Evolutionary conservation across 1,140 invertebrate genomes (phyloP).

Genomic region (Cherax destructor): DNA sequence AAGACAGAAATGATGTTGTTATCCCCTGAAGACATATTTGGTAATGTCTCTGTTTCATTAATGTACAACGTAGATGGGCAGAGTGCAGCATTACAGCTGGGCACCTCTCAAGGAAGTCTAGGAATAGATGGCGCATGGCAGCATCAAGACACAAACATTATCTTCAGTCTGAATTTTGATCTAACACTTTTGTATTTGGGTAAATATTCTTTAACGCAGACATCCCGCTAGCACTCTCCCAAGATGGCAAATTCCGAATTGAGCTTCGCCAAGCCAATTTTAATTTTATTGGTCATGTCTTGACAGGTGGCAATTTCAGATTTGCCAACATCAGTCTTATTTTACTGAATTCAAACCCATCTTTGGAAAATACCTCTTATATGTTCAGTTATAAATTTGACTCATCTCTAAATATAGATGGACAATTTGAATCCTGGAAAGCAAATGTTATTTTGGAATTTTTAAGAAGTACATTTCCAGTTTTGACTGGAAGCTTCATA

Average conservation of each 20-base stretch:
- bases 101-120: constrained; percentile 8
- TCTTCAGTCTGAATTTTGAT: background rate
- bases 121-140: background rate
- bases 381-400: constrained; percentile 14
- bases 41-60: constrained; percentile 8
- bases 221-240: background rate
- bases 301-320: background rate
- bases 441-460: constrained; percentile 3
- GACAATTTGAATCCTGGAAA: constrained; percentile 13
- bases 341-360: background rate
- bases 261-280: constrained; percentile 2
- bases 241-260: background rate
- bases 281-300: background rate
- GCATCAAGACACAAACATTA: background rate
- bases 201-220: constrained; percentile 7
- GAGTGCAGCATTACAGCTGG: background rate
- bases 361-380: background rate
- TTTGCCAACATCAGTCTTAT: background rate
- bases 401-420: constrained; percentile 11
- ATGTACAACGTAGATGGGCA: constrained; percentile 24
- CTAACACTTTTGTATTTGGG: constrained; percentile 6
- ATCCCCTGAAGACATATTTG: constrained; percentile 10
- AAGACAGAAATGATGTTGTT: constrained; percentile 1
- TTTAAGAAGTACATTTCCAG: background rate
- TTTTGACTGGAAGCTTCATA: background rate